These are phyloP conservation scores for Lanistes nyassanus DNA, from an alignment of 1,140 invertebrate genomes.

Conservation along the genomic window DNA sequence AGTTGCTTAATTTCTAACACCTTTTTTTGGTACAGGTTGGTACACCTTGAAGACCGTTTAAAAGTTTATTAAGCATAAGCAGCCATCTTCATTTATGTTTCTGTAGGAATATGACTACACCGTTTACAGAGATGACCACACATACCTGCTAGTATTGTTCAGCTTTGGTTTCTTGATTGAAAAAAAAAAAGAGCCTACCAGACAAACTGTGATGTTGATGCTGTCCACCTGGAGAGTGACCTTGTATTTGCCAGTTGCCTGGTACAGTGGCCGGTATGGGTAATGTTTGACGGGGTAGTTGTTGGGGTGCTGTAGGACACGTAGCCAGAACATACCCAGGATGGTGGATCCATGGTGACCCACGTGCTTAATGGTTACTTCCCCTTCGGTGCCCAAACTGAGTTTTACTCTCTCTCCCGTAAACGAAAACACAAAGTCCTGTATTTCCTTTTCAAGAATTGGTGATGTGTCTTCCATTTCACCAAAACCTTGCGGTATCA, in stretches of 20 bases:
- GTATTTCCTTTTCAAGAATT: slow-evolving; percentile 12
- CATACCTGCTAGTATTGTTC: too few relatives aligned
- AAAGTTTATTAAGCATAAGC: too few relatives aligned
- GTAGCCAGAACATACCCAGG: slow-evolving; percentile 27
- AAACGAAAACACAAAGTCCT: slow-evolving; percentile 7
- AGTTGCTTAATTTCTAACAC: too few relatives aligned
- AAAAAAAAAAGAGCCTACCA: neutral
- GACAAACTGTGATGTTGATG: slow-evolving; percentile 18
- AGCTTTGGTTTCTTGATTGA: neutral
- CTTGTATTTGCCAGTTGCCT: slow-evolving; percentile 23
- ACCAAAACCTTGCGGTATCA: neutral
- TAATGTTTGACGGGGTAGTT: slow-evolving; percentile 29
- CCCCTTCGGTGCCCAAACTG: slow-evolving; percentile 9
- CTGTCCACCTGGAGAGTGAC: slow-evolving; percentile 25
- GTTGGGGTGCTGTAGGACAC: slow-evolving; percentile 31
- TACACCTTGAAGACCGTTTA: too few relatives aligned
- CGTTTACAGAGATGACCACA: too few relatives aligned
- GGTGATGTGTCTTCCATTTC: neutral
- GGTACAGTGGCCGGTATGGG: slow-evolving; percentile 21
- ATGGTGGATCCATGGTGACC: slow-evolving; percentile 17
- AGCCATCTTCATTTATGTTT: too few relatives aligned
- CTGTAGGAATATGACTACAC: too few relatives aligned
- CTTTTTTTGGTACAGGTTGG: too few relatives aligned
- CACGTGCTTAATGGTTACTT: slow-evolving; percentile 19
- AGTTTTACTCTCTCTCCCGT: slow-evolving; percentile 24